These are phyloP conservation scores for Chaitophorus viminalis DNA, from an alignment of 2,888 invertebrate genomes.

Conservation along the genomic window DNA sequence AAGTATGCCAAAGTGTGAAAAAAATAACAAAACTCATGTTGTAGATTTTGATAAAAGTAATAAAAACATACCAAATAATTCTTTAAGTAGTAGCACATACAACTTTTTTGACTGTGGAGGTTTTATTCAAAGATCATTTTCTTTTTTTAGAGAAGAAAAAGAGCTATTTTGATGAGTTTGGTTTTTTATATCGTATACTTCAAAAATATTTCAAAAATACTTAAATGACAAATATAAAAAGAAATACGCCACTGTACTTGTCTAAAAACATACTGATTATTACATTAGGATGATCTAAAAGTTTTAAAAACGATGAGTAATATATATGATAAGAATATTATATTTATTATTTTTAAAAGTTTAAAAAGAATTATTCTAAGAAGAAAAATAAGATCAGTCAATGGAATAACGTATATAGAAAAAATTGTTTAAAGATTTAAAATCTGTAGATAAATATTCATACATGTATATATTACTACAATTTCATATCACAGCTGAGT, in stretches of 20 bases:
- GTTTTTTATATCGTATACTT: slow-evolving; percentile 9
- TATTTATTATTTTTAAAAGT: too few relatives aligned
- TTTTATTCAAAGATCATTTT: slow-evolving; percentile 1
- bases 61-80: not conserved
- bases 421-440: too few relatives aligned
- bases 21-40: not conserved
- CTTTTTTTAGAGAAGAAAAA: not conserved
- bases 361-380: too few relatives aligned
- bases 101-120: slow-evolving; percentile 34
- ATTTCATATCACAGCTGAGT: too few relatives aligned
- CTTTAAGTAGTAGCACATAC: not conserved
- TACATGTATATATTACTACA: too few relatives aligned
- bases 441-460: too few relatives aligned
- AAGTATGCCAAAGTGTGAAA: not conserved
- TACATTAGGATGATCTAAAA: not conserved
- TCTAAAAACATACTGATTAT: not conserved
- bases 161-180: slow-evolving; percentile 16
- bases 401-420: too few relatives aligned
- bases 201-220: slow-evolving; percentile 26
- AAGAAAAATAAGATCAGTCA: too few relatives aligned
- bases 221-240: not conserved
- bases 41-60: not conserved
- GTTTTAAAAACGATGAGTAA: too few relatives aligned
- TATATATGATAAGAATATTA: too few relatives aligned
- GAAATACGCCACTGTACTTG: not conserved